Evolutionary conservation across 1,140 invertebrate species (phyloP), one percentile per base, ranked within the genome.

Genomic region (Eumeta japonica): DNA sequence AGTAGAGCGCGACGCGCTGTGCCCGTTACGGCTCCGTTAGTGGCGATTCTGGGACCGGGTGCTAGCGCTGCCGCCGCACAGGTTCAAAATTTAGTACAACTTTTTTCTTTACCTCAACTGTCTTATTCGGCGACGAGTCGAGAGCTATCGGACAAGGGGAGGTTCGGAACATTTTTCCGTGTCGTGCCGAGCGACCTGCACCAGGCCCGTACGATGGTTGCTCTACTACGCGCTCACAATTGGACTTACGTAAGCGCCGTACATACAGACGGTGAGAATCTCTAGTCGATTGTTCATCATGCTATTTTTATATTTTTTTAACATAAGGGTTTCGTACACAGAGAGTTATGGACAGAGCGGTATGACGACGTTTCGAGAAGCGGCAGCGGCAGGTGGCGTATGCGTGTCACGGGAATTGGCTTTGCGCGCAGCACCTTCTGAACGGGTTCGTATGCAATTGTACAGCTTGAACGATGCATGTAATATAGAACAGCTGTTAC

Each of bases 161-260:
- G 87, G 45, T 92, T 86, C 68, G 82, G 83, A 37, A 89, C 87
- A 48, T 92, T 90, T 74, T 65, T 90, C 41, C 76, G 90, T 11
- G 88, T 91, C 2, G 89, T 92, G 3, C 88, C 90, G 10, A 87
- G 87, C 0, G 90, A 92, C 75, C 82, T 81, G 43, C 87, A 86
- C 67, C 89, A 92, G 72, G 88, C 89, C 1, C 81, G 84, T 52
- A 84, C 87, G 14, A 81, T 92, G 50, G 76, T 87, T 28, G 85
- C 88, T 58, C 68, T 92, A 19, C 81, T 92, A 4, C 63, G 77
- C 41, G 65, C 78, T 37, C 84, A 85, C 63, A 89, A 89, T 61
- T 92, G 89, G 89, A 90, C 86, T 1, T 92, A 90, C 55, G 85
- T 92, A 3, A 87, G 86, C 10, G 83, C 85, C n/a, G 82, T 92